phyloP scores from a whole-genome alignment of 1,140 invertebrate species.

The Coenobita brevimanus region DNA sequence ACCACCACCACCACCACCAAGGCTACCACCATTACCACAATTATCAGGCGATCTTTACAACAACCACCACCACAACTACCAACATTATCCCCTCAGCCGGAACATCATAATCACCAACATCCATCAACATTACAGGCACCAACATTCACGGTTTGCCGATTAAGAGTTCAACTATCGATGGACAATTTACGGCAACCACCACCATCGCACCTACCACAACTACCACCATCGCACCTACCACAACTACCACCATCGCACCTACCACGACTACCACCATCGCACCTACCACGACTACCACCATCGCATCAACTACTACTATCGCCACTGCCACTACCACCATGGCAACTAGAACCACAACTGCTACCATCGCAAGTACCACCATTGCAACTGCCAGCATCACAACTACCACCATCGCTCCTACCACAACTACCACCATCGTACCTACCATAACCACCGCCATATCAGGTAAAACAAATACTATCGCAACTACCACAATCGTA shows the following conservation, averaged over 20 bases:
- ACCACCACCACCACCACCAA: too few relatives aligned
- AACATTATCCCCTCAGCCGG: too few relatives aligned
- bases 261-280: not conserved
- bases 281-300: conserved; percentile 14
- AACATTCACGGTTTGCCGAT: too few relatives aligned
- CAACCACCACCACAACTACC: too few relatives aligned
- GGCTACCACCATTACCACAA: too few relatives aligned
- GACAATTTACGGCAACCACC: too few relatives aligned
- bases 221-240: not conserved
- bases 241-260: not conserved
- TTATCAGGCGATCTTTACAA: too few relatives aligned
- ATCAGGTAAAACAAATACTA: not conserved
- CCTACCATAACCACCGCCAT: not conserved
- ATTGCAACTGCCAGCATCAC: not conserved
- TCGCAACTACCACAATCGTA: conserved; percentile 22
- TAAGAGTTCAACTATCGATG: too few relatives aligned
- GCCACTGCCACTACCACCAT: conserved; percentile 1
- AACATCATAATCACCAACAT: too few relatives aligned
- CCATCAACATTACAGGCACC: too few relatives aligned
- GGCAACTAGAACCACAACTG: not conserved
- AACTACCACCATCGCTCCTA: not conserved
- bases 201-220: too few relatives aligned
- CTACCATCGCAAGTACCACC: not conserved
- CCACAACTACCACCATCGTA: not conserved
- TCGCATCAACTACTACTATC: conserved; percentile 12